These are phyloP conservation scores for Torymus tubicola DNA, from an alignment of 2,888 invertebrate species.

Conservation along the genomic window DNA sequence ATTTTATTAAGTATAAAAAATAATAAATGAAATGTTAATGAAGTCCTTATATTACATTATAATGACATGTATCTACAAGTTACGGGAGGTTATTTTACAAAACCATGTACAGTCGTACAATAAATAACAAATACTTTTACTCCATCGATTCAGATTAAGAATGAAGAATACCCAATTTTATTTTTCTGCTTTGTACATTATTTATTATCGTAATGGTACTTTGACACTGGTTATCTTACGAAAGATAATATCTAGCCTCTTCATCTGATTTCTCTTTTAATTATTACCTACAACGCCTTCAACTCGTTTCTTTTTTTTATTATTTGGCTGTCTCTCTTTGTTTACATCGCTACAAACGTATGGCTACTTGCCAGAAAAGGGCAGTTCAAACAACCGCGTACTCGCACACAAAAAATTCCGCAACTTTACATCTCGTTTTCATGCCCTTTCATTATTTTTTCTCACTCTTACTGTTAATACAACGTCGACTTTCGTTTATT, in stretches of 20 bases:
- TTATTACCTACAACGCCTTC: conserved; percentile 40
- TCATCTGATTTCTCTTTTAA: conserved; percentile 58
- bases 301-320: conserved; percentile 29
- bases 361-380: conserved; percentile 31
- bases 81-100: conserved; percentile 59
- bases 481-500: conserved; percentile 25
- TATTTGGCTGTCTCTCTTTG: conserved; percentile 59
- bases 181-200: conserved; percentile 71
- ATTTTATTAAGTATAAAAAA: conserved; percentile 51
- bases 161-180: conserved; percentile 58
- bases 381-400: conserved; percentile 18
- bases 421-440: conserved; percentile 36
- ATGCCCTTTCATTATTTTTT: conserved; percentile 26
- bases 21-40: conserved; percentile 46
- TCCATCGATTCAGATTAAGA: conserved; percentile 49
- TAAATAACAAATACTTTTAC: conserved; percentile 55
- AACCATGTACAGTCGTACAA: conserved; percentile 54
- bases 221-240: conserved; percentile 76
- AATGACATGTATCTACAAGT: conserved; percentile 56
- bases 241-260: conserved; percentile 76
- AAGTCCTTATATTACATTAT: conserved; percentile 54
- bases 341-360: conserved; percentile 36
- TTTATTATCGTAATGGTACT: conserved; percentile 75
- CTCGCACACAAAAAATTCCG: conserved; percentile 24
- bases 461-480: conserved; percentile 46